Base-by-base conservation (phyloP, 2,797 vertebrate species). In the Neosilurus hyrtlii region DNA sequence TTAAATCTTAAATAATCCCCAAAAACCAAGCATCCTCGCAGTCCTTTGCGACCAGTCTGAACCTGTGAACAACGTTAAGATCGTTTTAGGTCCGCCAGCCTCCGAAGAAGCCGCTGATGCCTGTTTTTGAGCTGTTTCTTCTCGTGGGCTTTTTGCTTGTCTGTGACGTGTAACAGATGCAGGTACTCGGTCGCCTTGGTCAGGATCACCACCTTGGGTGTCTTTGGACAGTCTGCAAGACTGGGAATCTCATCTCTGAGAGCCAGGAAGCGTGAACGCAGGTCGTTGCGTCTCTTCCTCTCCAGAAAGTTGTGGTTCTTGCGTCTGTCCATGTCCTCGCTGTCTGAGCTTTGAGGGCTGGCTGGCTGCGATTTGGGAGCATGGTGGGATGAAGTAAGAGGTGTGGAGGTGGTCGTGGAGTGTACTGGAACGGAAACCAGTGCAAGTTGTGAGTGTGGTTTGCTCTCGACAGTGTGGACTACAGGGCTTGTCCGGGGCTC, bases 281-380 rank as follows among this genome's bases (percentile, higher is more conserved):
- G 94, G 85, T 99, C 97, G 0, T 99, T 99, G 84, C 97, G 94
- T 85, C 97, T 92, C 88, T 99, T 99, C 81, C 97, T 94, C 89
- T 99, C 97, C 84, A 98, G 92, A 86, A 94, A 98, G 85, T 99
- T 99, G 93, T 99, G 97, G 87, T 88, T 97, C 97, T 98, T 99
- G 89, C 95, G 95, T 77, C 97, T 93, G 93, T 96, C 96, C 68
- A 96, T 93, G 80, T 99, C 97, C 87, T 99, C 97, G 0, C 92
- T 82, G 12, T 96, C 95, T 0, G 94, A 91, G 91, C 1, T 98
- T 70, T 89, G 82, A 0, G 94, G 89, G 70, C 92, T 94, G 2
- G 93, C 91, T 10, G 96, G 91, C 90, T 99, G 97, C 8, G 95
- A 94, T 67, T 95, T 95, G 61, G 92, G 85, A 89, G 92, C 92